Evolutionary conservation across 2,797 vertebrate species (phyloP), one percentile per base, ranked within the genome.

Genomic region (Myiotriccus ornatus): DNA sequence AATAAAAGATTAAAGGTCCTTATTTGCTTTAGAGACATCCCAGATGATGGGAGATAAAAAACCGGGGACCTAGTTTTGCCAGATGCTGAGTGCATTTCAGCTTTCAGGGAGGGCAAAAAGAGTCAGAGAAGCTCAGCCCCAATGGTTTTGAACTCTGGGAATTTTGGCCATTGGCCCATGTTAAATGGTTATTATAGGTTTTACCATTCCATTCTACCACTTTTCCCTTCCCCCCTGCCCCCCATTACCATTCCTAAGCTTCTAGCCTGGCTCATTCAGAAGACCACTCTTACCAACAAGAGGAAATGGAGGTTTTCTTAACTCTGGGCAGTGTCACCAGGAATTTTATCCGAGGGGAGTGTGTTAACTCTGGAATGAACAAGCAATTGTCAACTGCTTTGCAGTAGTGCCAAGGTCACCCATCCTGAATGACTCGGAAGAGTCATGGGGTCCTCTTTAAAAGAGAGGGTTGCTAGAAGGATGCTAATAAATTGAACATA

Each of bases 1-100:
- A 95, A 83, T 93, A 88, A 63, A 91, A 89, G 80, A 96, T 95
- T 85, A 92, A 78, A 93, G 56, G 62, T 64, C 21, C 56, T 91
- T 34, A 55, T 93, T 90, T 91, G 30, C 53, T 62, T 90, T 32
- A 79, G 52, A 67, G 80, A 62, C 19, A 76, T 92, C 56, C 7
- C n/a, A 56, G 25, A 83, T 82, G 60, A 87, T 30, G 8, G 64
- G 15, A 14, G 16, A 3, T 39, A 64, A 56, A 89, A 35, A 87
- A 16, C 35, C n/a, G 60, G 27, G 10, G 47, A 34, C 30, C 17
- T 68, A 22, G 8, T 80, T 93, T 87, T 89, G 27, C 47, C 55
- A 85, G 53, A 71, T 73, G 49, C 39, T 93, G 80, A 83, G 50
- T 80, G 53, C 7, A 5, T 80, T 90, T 79, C 57, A 67, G 22